These are phyloP conservation scores for Plestiodon gilberti DNA, from an alignment of 2,113 vertebrate genomes.

Conservation along the genomic window DNA sequence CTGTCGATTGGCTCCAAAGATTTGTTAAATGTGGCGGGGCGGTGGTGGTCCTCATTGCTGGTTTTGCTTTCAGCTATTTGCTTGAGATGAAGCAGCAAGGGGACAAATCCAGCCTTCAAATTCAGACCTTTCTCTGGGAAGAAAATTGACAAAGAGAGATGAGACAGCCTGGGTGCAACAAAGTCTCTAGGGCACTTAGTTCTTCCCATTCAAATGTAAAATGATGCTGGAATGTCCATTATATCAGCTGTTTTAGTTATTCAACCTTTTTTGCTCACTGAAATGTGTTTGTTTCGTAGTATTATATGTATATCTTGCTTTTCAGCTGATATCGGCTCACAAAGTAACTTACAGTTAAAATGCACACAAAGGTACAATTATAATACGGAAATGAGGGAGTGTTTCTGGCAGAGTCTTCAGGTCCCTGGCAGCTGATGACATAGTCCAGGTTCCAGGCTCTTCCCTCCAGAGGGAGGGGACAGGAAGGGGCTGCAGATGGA, in stretches of 20 bases:
- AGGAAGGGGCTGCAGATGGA: too few relatives aligned
- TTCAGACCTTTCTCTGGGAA: neutral
- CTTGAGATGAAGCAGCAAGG: neutral
- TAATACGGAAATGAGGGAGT: accelerated
- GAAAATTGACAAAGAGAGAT: neutral
- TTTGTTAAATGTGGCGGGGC: accelerated
- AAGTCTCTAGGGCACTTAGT: neutral
- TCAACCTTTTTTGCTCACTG: too few relatives aligned
- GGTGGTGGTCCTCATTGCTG: neutral
- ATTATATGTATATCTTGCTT: too few relatives aligned
- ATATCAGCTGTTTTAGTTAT: too few relatives aligned
- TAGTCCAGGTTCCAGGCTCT: too few relatives aligned
- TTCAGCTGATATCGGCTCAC: too few relatives aligned
- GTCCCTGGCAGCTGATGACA: too few relatives aligned
- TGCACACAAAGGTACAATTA: too few relatives aligned
- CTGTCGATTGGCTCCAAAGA: accelerated
- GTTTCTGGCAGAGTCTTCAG: neutral
- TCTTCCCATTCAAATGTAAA: neutral
- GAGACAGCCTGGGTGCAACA: neutral
- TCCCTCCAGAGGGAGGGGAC: too few relatives aligned
- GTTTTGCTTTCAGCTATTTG: neutral
- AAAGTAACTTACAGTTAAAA: too few relatives aligned
- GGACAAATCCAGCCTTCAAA: neutral
- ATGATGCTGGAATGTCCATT: neutral
- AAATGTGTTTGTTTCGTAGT: too few relatives aligned